Evolutionary conservation across 2,888 invertebrate species (phyloP).

Genomic region (Drosophila tripunctata): DNA sequence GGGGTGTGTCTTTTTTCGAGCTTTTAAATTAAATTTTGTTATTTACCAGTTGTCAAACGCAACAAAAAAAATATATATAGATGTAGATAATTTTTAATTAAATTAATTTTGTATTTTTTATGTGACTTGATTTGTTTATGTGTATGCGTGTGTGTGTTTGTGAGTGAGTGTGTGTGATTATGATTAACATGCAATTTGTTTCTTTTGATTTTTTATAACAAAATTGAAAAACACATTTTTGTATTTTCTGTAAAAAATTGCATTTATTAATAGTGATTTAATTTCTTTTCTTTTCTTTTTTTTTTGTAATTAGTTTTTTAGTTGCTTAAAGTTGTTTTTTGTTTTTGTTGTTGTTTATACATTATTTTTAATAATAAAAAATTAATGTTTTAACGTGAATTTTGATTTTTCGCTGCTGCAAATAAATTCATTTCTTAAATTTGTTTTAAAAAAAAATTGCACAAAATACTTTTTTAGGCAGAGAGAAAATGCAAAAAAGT

Average conservation of each 20-base stretch:
- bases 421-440: constrained; percentile 36
- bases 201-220: background rate
- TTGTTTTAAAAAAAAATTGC: constrained; percentile 2
- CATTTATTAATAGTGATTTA: constrained; percentile 67
- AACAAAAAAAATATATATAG: constrained; percentile 17
- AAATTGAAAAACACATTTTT: constrained; percentile 72
- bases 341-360: constrained; percentile 22
- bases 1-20: too few species aligned
- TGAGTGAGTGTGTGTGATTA: constrained; percentile 9
- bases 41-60: constrained; percentile 69
- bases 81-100: constrained; percentile 23
- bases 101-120: constrained; percentile 11
- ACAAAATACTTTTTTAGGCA: constrained; percentile 32
- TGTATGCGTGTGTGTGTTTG: background rate
- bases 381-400: constrained; percentile 44
- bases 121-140: constrained; percentile 2
- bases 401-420: constrained; percentile 59
- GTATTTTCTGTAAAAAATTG: constrained; percentile 68
- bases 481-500: constrained; percentile 55
- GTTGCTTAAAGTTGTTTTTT: constrained; percentile 35
- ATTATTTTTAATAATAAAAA: constrained; percentile 35
- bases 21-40: constrained; percentile 64
- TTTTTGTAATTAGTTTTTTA: constrained; percentile 40
- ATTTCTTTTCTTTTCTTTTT: constrained; percentile 14
- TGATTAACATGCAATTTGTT: constrained; percentile 46